Evolutionary conservation across 1,140 invertebrate species (phyloP).

Genomic region (Drosophila aff.): DNA sequence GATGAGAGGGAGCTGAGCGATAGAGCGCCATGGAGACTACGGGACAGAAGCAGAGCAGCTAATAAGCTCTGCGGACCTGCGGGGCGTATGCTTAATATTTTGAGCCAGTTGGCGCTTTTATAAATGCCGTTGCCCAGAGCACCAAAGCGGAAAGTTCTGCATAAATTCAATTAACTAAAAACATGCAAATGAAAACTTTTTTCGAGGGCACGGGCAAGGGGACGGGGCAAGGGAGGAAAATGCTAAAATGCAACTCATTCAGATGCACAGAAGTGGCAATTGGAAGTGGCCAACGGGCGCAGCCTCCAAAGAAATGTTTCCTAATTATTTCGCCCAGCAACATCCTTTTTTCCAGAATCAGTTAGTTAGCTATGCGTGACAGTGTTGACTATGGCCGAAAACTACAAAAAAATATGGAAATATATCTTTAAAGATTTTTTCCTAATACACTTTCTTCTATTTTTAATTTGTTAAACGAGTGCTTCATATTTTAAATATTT

Average conservation of each 20-base stretch:
- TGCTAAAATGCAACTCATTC: constrained; percentile 59
- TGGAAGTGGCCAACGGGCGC: constrained; percentile 30
- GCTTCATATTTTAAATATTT: not conserved
- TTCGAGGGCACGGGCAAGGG: constrained; percentile 40
- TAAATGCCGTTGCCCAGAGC: constrained; percentile 61
- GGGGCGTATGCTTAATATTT: constrained; percentile 67
- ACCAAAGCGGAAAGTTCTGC: constrained; percentile 74
- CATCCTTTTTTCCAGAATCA: constrained; percentile 23
- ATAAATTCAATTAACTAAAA: constrained; percentile 82
- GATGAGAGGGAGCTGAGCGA: not conserved
- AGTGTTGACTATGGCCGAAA: not conserved
- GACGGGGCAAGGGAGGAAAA: constrained; percentile 8
- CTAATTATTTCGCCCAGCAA: constrained; percentile 68
- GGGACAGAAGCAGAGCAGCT: constrained; percentile 23
- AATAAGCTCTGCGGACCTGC: constrained; percentile 50
- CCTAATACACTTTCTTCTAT: too few species aligned
- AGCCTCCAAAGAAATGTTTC: constrained; percentile 60
- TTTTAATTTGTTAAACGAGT: not conserved
- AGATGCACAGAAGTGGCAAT: constrained; percentile 60
- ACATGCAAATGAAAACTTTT: constrained; percentile 82
- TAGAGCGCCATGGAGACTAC: constrained; percentile 20
- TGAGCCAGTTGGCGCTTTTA: constrained; percentile 67
- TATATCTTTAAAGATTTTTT: not conserved
- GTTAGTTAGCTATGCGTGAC: constrained; percentile 63
- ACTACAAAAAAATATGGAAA: too few species aligned